These are phyloP conservation scores for Phocoena phocoena DNA, from an alignment of 2,113 vertebrate species.

Conservation along the genomic window DNA sequence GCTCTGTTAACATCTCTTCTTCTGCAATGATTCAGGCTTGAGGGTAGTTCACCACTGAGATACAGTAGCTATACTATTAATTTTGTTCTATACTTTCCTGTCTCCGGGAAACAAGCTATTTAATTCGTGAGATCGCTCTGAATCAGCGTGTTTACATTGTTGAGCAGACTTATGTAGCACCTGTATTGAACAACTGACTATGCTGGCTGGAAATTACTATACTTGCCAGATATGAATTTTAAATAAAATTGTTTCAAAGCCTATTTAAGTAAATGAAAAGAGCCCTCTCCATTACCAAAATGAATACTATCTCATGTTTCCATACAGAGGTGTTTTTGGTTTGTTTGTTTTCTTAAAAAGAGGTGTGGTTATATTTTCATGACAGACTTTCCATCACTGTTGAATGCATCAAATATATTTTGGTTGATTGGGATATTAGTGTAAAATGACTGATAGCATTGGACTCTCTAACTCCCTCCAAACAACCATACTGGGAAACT, in stretches of 20 bases:
- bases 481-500: background rate
- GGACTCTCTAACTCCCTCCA: background rate
- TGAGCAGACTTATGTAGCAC: conserved; percentile 55
- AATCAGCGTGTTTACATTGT: conserved; percentile 56
- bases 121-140: conserved; percentile 62
- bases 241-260: conserved; percentile 50
- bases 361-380: background rate
- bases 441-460: background rate
- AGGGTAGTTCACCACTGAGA: conserved; percentile 54
- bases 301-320: background rate
- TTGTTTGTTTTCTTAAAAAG: background rate
- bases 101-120: conserved; percentile 49
- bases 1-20: background rate
- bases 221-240: conserved; percentile 61
- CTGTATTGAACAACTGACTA: conserved; percentile 46
- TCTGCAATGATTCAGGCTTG: conserved; percentile 30
- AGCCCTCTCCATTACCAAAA: background rate
- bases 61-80: conserved; percentile 58
- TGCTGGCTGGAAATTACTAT: conserved; percentile 34
- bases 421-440: background rate
- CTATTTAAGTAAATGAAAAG: conserved; percentile 46
- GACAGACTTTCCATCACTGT: background rate
- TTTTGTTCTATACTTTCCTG: conserved; percentile 64
- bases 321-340: background rate
- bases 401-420: background rate